These are phyloP conservation scores for Xiphias gladius DNA, from an alignment of 2,113 vertebrate genomes.

Conservation along the genomic window DNA sequence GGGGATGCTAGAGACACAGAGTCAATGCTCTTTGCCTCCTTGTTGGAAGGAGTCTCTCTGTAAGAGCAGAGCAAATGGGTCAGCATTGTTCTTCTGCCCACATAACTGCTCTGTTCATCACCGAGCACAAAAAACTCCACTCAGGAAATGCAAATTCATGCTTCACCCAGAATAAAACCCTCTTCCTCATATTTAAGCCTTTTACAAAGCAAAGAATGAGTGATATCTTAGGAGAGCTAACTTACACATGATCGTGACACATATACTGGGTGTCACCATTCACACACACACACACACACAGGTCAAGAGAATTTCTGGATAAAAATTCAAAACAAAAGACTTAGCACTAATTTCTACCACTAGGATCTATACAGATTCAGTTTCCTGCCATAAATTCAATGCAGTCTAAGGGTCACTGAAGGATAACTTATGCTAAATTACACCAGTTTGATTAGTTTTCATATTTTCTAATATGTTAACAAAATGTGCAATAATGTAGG, in stretches of 20 bases:
- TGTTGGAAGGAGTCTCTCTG: conserved; percentile 34
- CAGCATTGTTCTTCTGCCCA: conserved; percentile 65
- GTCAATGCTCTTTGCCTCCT: conserved; percentile 44
- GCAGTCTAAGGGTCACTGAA: not conserved
- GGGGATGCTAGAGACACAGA: conserved; percentile 44
- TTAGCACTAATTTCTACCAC: not conserved
- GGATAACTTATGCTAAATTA: not conserved
- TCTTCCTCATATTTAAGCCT: conserved; percentile 49
- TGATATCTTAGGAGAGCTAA: not conserved
- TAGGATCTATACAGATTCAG: not conserved
- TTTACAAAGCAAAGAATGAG: conserved; percentile 8
- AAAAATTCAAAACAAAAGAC: conserved; percentile 6
- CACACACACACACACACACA: not conserved
- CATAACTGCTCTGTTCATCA: conserved; percentile 21
- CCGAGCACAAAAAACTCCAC: conserved; percentile 21
- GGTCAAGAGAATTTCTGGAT: conserved; percentile 13
- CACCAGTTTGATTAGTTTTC: not conserved
- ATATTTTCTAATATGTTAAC: not conserved
- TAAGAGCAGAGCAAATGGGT: conserved; percentile 24
- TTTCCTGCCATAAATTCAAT: conserved; percentile 11
- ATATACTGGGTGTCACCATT: not conserved
- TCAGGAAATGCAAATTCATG: conserved; percentile 59
- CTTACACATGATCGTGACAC: conserved; percentile 21
- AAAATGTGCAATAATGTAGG: not conserved
- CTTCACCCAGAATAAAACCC: conserved; percentile 28